Evolutionary conservation across 1,140 invertebrate genomes (phyloP).

Genomic region (Cydia strobilella): DNA sequence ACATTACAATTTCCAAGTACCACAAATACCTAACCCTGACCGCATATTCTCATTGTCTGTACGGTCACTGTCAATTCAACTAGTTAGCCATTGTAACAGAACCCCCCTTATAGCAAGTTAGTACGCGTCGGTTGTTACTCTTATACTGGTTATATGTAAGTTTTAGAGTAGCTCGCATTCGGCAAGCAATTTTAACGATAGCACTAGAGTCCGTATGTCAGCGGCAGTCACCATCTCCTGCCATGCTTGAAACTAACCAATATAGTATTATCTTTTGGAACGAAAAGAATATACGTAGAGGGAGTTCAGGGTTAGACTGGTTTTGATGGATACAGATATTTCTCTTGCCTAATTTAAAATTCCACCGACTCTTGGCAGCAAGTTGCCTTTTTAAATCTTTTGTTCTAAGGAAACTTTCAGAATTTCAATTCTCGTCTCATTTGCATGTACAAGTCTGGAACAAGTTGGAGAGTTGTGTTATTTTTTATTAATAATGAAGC

Average conservation of each 20-base stretch:
- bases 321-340: not conserved
- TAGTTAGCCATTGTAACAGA: too few relatives aligned
- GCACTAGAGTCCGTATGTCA: slow-evolving; percentile 12
- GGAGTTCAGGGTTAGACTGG: not conserved
- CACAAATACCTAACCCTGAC: not conserved
- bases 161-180: not conserved
- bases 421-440: slow-evolving; percentile 14
- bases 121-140: too few relatives aligned
- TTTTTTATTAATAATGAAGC: slow-evolving; percentile 15
- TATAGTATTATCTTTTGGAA: not conserved
- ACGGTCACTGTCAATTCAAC: too few relatives aligned
- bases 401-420: slow-evolving; percentile 3
- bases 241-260: not conserved
- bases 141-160: not conserved
- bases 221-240: not conserved
- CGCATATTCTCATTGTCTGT: too few relatives aligned
- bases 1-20: slow-evolving; percentile 13
- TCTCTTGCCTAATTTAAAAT: slow-evolving; percentile 12
- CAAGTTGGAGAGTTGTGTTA: slow-evolving; percentile 3
- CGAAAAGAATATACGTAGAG: not conserved
- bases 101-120: too few relatives aligned
- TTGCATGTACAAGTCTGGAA: not conserved
- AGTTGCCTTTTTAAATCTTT: slow-evolving; percentile 19
- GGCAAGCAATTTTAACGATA: not conserved
- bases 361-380: slow-evolving; percentile 17